These are phyloP conservation scores for Brevimyrus niger DNA, from an alignment of 2,113 vertebrate genomes.

Conservation along the genomic window DNA sequence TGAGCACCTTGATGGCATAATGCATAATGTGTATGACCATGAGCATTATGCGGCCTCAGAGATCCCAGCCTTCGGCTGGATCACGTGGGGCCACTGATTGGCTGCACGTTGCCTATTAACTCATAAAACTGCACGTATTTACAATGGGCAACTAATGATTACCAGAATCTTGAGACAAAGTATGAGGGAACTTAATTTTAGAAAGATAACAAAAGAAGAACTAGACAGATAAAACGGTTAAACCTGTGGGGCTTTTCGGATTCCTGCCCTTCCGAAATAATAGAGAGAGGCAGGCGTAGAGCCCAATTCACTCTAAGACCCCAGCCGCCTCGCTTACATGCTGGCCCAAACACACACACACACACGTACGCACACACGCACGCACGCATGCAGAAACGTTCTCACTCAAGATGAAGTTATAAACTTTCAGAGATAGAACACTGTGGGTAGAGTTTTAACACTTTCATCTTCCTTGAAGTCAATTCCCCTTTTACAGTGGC, in stretches of 20 bases:
- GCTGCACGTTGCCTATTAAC: not conserved
- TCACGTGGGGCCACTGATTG: not conserved
- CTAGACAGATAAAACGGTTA: not conserved
- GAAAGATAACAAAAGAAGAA: not conserved
- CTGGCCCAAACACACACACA: not conserved
- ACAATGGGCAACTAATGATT: conserved; percentile 3
- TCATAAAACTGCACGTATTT: not conserved
- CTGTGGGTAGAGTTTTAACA: not conserved
- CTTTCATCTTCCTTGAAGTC: not conserved
- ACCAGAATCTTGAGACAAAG: not conserved
- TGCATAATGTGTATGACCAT: not conserved
- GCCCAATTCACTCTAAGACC: not conserved
- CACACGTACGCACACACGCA: not conserved
- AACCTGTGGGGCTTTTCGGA: not conserved
- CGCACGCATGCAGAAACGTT: not conserved
- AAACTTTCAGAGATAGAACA: not conserved
- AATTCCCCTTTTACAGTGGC: not conserved
- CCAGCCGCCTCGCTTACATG: not conserved
- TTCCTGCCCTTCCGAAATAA: not conserved
- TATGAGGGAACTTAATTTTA: not conserved
- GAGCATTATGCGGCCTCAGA: not conserved
- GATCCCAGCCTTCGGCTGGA: not conserved
- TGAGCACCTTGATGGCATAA: not conserved
- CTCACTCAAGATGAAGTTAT: not conserved
- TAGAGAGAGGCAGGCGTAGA: not conserved